phyloP scores from a whole-genome alignment of 2,797 vertebrate species.

The Onychomys leucogaster region DNA sequence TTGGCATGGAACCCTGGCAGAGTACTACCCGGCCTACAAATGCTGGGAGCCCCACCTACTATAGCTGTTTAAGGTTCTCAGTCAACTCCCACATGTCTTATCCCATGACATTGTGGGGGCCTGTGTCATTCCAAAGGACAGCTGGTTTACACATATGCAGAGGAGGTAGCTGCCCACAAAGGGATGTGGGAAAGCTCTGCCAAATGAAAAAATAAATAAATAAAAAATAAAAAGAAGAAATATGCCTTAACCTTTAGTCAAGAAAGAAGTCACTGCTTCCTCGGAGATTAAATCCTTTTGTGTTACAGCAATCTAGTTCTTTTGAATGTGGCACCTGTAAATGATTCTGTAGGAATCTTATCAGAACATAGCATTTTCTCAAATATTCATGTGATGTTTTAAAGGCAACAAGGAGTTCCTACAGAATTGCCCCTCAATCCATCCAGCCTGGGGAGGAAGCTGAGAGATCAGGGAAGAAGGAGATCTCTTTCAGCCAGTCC shows the following conservation, averaged over 20 bases:
- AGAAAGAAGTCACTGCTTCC: slow-evolving; percentile 60
- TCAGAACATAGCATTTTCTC: slow-evolving; percentile 23
- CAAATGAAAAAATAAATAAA: slow-evolving; percentile 59
- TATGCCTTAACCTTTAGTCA: slow-evolving; percentile 69
- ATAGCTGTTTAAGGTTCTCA: slow-evolving; percentile 55
- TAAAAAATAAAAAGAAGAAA: slow-evolving; percentile 59
- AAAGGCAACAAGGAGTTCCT: neutral
- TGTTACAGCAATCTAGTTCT: slow-evolving; percentile 8
- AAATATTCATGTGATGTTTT: neutral
- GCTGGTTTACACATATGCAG: slow-evolving; percentile 81
- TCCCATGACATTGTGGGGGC: slow-evolving; percentile 76
- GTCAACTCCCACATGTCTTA: slow-evolving; percentile 70
- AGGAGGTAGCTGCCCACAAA: slow-evolving; percentile 81
- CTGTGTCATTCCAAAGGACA: slow-evolving; percentile 80
- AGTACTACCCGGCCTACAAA: neutral
- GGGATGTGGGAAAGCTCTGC: slow-evolving; percentile 68
- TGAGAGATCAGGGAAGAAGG: neutral
- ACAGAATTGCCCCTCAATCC: neutral
- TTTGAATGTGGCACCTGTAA: slow-evolving; percentile 5
- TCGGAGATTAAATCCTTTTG: slow-evolving; percentile 58
- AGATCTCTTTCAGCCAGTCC: neutral
- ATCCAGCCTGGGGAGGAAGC: neutral
- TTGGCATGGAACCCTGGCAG: neutral
- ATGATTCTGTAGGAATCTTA: slow-evolving; percentile 2
- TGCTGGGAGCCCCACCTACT: neutral